These are phyloP conservation scores for Ashinkailepas kermadecensis DNA, from an alignment of 2,888 invertebrate species.

Conservation along the genomic window DNA sequence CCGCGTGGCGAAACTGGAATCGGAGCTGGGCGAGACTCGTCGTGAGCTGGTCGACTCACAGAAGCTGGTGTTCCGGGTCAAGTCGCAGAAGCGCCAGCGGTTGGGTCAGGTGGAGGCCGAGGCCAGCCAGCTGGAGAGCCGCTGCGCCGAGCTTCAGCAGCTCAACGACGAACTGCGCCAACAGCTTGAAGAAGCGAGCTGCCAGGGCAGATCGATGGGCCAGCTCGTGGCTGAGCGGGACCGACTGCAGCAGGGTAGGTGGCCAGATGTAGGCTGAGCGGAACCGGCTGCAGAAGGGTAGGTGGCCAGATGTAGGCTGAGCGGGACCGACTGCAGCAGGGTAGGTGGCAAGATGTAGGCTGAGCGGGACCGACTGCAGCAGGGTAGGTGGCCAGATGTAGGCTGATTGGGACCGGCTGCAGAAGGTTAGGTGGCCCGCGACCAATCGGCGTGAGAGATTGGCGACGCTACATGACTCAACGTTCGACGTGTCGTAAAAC, in stretches of 20 bases:
- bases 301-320: too few species aligned
- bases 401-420: too few species aligned
- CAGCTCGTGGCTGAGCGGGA: neutral
- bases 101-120: neutral
- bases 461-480: too few species aligned
- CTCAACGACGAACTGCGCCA: neutral
- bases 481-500: too few species aligned
- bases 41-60: conserved; percentile 37
- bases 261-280: neutral
- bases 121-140: neutral
- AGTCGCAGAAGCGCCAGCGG: conserved; percentile 19
- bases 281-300: too few species aligned
- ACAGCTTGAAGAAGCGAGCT: neutral
- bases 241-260: neutral
- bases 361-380: too few species aligned
- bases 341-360: too few species aligned
- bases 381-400: too few species aligned
- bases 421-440: too few species aligned
- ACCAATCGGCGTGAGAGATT: too few species aligned
- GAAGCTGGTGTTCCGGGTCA: conserved; percentile 40
- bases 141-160: conserved; percentile 10
- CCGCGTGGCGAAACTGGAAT: conserved; percentile 12
- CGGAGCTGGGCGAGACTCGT: conserved; percentile 43
- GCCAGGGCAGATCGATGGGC: neutral
- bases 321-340: too few species aligned